phyloP scores from a whole-genome alignment of 2,797 vertebrate species.

The Falco novaeseelandiae region DNA sequence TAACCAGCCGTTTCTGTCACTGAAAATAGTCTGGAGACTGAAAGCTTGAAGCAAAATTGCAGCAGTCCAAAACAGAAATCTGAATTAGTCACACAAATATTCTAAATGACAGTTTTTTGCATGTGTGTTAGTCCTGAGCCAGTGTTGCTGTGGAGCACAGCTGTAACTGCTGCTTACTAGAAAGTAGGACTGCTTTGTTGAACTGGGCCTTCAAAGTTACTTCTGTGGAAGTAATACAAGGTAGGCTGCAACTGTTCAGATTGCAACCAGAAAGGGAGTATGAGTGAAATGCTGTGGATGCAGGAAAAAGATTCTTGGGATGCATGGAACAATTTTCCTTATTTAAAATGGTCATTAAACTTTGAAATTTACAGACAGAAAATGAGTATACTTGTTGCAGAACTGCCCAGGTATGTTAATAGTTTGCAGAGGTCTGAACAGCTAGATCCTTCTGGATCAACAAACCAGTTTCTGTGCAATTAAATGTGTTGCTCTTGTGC shows the following conservation, averaged over 20 bases:
- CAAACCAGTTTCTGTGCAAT: slow-evolving; percentile 32
- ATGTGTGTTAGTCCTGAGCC: background rate
- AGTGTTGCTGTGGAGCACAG: background rate
- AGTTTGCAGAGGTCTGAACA: slow-evolving; percentile 2
- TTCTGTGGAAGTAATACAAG: background rate
- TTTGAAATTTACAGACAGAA: background rate
- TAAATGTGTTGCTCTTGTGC: slow-evolving; percentile 29
- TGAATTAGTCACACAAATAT: background rate
- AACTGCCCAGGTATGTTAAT: background rate
- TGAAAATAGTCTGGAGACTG: background rate
- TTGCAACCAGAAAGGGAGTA: background rate
- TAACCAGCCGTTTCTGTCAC: background rate
- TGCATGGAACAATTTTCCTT: background rate
- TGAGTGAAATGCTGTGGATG: background rate
- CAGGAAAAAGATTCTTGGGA: background rate
- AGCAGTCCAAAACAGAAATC: background rate
- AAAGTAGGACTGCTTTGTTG: background rate
- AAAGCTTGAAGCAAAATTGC: background rate
- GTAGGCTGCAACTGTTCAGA: background rate
- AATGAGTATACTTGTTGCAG: background rate
- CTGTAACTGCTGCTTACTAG: background rate
- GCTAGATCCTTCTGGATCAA: slow-evolving; percentile 17
- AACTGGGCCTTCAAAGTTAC: background rate
- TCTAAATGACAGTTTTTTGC: background rate
- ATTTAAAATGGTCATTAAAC: background rate